Conservation (phyloP, 1,140 invertebrate genomes). For the Drosophila miranda region DNA sequence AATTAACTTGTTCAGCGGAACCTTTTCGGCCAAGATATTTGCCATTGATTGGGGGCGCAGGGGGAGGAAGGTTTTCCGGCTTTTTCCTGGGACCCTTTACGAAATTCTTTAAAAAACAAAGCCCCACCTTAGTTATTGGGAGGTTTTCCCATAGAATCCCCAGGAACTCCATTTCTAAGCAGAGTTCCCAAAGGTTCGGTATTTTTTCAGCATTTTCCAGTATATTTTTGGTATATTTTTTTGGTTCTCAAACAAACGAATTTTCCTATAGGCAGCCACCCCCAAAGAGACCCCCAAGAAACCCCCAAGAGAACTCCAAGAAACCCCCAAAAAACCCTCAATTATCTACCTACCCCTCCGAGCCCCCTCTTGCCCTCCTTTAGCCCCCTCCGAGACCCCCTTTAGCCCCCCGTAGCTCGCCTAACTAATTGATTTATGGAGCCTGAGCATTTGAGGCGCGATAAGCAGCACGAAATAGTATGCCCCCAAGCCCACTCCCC, state of each 20-base stretch:
- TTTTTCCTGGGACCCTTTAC: too few relatives aligned
- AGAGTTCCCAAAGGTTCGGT: too few relatives aligned
- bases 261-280: constrained; percentile 22
- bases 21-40: constrained; percentile 6
- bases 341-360: constrained; percentile 20
- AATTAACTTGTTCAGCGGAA: constrained; percentile 30
- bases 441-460: constrained; percentile 49
- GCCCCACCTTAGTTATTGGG: too few relatives aligned
- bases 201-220: too few relatives aligned
- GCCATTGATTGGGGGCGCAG: background rate
- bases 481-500: constrained; percentile 28
- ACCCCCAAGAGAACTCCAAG: too few relatives aligned
- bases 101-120: background rate
- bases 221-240: background rate
- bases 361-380: too few relatives aligned
- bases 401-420: background rate
- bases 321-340: background rate
- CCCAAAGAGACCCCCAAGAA: too few relatives aligned
- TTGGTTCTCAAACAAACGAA: background rate
- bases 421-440: constrained; percentile 72
- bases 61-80: too few relatives aligned
- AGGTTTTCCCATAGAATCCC: too few relatives aligned
- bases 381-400: background rate
- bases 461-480: constrained; percentile 61
- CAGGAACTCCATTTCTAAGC: too few relatives aligned